Conservation (phyloP, 2,797 vertebrate species). For the Caiman crocodilus region DNA sequence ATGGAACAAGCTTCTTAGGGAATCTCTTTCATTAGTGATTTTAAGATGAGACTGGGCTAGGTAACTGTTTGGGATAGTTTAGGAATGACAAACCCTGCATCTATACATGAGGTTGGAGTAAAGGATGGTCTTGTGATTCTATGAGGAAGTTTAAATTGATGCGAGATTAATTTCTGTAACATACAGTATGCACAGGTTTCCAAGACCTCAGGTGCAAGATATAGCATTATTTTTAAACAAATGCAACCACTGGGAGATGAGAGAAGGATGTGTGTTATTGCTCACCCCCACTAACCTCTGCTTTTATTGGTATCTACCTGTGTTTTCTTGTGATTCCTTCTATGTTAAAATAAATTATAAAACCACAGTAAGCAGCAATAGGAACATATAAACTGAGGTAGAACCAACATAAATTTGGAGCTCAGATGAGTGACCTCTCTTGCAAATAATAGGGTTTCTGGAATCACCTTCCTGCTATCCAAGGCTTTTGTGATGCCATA, state of each 20-base stretch:
- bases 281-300: neutral
- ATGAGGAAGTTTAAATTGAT: neutral
- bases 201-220: neutral
- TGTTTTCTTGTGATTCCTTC: neutral
- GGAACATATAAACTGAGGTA: neutral
- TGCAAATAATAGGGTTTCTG: neutral
- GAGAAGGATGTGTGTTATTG: neutral
- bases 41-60: no score
- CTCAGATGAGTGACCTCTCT: neutral
- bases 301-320: neutral
- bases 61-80: no score
- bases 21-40: no score
- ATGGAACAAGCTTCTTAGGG: no score
- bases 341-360: neutral
- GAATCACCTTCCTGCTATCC: neutral
- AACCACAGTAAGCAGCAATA: neutral
- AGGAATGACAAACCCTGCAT: no score
- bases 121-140: neutral
- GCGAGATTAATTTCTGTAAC: neutral
- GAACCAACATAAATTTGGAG: neutral
- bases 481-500: neutral
- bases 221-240: neutral
- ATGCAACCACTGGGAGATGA: neutral
- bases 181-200: neutral
- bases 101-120: neutral